Conservation (phyloP, 2,113 vertebrate genomes). For the Osmerus eperlanus region DNA sequence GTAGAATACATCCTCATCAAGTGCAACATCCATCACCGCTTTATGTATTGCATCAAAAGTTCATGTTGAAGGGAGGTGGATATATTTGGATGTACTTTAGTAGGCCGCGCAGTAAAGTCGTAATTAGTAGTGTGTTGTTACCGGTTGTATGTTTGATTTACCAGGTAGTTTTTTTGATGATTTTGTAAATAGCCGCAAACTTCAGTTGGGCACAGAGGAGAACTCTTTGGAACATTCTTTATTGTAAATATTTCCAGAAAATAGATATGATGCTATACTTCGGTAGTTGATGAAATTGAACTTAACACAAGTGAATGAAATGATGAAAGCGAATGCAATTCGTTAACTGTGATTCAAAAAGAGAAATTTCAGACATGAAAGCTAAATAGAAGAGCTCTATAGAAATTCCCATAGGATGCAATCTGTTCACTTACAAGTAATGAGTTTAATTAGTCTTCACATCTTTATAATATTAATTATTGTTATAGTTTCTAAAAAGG, state of each 20-base stretch:
- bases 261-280: neutral
- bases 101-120: no score
- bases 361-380: constrained; percentile 23
- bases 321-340: constrained; percentile 46
- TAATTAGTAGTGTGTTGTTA: neutral
- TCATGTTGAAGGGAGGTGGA: no score
- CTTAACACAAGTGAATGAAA: neutral
- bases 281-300: neutral
- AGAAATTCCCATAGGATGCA: constrained; percentile 38
- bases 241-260: neutral
- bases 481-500: constrained; percentile 39
- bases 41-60: no score
- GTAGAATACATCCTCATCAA: no score
- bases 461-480: constrained; percentile 38
- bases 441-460: constrained; percentile 49
- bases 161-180: neutral
- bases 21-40: no score
- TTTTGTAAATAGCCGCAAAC: neutral
- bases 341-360: constrained; percentile 36
- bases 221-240: neutral
- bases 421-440: constrained; percentile 44
- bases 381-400: constrained; percentile 10
- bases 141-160: no score
- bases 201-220: neutral
- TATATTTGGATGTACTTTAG: no score